phyloP scores from a whole-genome alignment of 2,797 vertebrate species.

The Eptatretus atami region DNA sequence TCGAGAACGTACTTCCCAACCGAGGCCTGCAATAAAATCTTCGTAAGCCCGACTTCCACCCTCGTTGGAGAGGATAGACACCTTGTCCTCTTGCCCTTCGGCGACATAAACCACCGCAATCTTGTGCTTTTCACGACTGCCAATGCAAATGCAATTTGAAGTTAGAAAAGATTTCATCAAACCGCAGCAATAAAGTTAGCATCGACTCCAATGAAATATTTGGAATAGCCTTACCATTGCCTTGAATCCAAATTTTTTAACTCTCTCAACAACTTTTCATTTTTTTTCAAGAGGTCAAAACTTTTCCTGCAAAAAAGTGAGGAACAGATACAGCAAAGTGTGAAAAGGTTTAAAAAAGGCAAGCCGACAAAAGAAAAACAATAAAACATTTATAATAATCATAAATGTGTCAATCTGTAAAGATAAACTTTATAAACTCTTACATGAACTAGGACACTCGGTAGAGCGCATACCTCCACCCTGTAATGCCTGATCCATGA shows the following conservation, averaged over 20 bases:
- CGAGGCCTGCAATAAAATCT: conserved; percentile 84
- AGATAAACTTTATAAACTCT: too few relatives aligned
- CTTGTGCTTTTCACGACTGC: conserved; percentile 85
- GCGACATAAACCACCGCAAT: conserved; percentile 96
- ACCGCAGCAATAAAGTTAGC: neutral
- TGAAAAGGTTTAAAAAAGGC: neutral
- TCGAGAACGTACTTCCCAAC: conserved; percentile 52
- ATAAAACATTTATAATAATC: too few relatives aligned
- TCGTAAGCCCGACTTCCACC: conserved; percentile 84
- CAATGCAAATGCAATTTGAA: conserved; percentile 7
- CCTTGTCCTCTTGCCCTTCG: conserved; percentile 92
- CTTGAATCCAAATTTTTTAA: conserved; percentile 85
- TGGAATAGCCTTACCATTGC: conserved; percentile 37
- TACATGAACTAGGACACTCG: too few relatives aligned
- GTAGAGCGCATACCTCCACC: too few relatives aligned
- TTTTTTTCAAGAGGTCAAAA: conserved; percentile 91
- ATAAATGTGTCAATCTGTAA: too few relatives aligned
- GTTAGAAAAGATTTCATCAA: neutral
- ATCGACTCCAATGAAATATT: neutral
- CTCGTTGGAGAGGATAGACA: conserved; percentile 85
- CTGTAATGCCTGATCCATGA: too few relatives aligned
- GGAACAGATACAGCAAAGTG: conserved; percentile 10
- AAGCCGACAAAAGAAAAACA: too few relatives aligned
- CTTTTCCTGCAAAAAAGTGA: conserved; percentile 28
- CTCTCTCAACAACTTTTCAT: conserved; percentile 80